Conservation (phyloP, 2,113 vertebrate genomes). For the Sakesphorus luctuosus region DNA sequence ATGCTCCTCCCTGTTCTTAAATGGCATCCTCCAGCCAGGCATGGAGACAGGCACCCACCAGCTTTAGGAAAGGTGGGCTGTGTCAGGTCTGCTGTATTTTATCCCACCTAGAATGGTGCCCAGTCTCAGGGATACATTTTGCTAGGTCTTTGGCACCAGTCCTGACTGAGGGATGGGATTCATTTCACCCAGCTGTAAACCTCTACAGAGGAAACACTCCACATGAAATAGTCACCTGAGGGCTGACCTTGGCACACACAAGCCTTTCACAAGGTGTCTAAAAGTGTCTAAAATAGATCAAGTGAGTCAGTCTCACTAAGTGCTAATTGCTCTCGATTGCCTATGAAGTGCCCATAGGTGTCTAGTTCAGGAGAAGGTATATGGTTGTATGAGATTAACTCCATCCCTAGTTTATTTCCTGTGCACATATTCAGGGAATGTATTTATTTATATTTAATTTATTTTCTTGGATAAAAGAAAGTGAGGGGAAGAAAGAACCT, state of each 20-base stretch:
- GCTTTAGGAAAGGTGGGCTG: not conserved
- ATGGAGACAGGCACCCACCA: rapidly evolving
- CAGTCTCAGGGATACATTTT: not conserved
- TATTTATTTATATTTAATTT: not conserved
- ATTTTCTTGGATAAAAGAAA: not conserved
- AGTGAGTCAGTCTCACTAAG: not conserved
- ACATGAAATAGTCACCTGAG: not conserved
- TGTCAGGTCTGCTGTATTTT: rapidly evolving
- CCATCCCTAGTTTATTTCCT: not conserved
- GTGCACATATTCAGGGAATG: not conserved
- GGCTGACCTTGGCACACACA: not conserved
- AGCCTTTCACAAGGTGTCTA: not conserved
- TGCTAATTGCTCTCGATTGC: not conserved
- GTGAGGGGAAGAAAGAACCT: not conserved
- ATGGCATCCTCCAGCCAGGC: not conserved
- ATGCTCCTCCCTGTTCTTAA: not conserved
- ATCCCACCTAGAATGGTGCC: not conserved
- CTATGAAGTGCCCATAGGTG: not conserved
- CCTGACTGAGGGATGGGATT: not conserved
- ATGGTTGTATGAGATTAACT: not conserved
- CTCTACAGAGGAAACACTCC: not conserved
- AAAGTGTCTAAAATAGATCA: not conserved
- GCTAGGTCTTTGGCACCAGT: not conserved
- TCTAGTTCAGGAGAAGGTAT: not conserved
- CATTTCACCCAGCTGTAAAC: not conserved